Evolutionary conservation across 2,797 vertebrate species (phyloP).

Genomic region (Scleropages formosus): DNA sequence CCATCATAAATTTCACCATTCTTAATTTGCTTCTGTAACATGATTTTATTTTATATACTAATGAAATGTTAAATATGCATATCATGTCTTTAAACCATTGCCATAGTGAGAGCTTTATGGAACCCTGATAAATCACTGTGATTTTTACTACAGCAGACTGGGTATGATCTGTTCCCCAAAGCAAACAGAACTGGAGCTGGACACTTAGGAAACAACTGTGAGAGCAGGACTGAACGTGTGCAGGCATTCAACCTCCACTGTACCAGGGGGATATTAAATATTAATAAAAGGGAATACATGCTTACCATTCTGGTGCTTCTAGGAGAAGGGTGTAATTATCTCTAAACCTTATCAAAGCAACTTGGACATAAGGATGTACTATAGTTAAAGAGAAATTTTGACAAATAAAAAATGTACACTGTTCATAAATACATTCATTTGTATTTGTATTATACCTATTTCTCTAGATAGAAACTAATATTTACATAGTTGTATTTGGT

Average conservation of each 20-base stretch:
- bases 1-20: too few relatives aligned
- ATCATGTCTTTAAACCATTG: neutral
- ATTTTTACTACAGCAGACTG: neutral
- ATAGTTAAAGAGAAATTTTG: neutral
- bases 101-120: neutral
- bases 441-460: too few relatives aligned
- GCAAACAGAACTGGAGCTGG: conserved; percentile 38
- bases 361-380: neutral
- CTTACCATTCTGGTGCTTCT: conserved; percentile 13
- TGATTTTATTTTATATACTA: neutral
- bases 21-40: neutral
- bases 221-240: conserved; percentile 44
- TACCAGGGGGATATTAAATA: conserved; percentile 71
- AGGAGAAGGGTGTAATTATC: conserved; percentile 9
- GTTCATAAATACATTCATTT: neutral
- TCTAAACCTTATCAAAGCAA: conserved; percentile 13
- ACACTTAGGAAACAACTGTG: conserved; percentile 38
- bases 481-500: too few relatives aligned
- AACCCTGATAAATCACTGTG: neutral
- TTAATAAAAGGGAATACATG: conserved; percentile 24
- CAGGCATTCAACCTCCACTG: conserved; percentile 45
- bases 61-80: neutral
- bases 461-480: conserved; percentile 10
- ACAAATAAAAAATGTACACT: neutral
- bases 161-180: conserved; percentile 35